These are phyloP conservation scores for Procavia capensis DNA, from an alignment of 2,113 vertebrate species.

Conservation along the genomic window DNA sequence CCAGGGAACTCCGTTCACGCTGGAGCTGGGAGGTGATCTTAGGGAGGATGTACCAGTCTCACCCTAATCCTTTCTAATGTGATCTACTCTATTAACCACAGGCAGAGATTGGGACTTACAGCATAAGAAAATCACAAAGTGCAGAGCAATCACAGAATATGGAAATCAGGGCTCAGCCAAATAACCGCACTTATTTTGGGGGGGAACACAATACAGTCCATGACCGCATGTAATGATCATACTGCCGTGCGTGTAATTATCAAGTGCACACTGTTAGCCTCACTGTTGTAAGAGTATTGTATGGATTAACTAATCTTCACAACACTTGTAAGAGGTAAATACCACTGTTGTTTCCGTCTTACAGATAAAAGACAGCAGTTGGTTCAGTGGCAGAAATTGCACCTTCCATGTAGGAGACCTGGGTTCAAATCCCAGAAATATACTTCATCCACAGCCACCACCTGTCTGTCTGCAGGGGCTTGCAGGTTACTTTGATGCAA, in stretches of 20 bases:
- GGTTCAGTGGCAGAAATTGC: background rate
- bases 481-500: background rate
- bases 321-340: background rate
- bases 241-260: rapidly evolving
- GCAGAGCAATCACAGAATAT: too few relatives aligned
- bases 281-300: background rate
- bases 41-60: too few relatives aligned
- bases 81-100: too few relatives aligned
- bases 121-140: too few relatives aligned
- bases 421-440: background rate
- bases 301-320: background rate
- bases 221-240: background rate
- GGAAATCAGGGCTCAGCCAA: too few relatives aligned
- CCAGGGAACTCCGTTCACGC: too few relatives aligned
- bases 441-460: background rate
- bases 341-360: background rate
- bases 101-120: too few relatives aligned
- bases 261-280: rapidly evolving
- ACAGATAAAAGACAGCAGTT: background rate
- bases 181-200: too few relatives aligned
- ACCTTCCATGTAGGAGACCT: background rate
- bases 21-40: too few relatives aligned
- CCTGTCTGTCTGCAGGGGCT: background rate
- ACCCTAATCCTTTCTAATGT: too few relatives aligned
- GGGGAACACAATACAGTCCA: too few relatives aligned